Evolutionary conservation across 2,888 invertebrate genomes (phyloP), one percentile per base, ranked within the genome.

Genomic region (Monoplex corrugatus): DNA sequence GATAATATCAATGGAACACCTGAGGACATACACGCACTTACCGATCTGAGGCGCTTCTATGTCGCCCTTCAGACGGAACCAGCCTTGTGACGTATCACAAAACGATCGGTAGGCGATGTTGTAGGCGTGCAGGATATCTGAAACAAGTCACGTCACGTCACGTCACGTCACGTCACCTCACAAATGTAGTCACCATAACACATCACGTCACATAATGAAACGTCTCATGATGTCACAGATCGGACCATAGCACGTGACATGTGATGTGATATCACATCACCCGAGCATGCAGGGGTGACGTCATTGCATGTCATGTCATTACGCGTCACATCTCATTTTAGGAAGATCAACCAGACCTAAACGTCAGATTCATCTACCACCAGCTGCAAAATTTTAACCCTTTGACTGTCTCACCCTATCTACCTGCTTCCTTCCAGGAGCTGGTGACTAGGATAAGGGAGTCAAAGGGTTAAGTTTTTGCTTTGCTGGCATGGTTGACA

Each of bases 51-150:
- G 78, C 40, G 78, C 78, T 8, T 80, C 78, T 8, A 80, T 80
- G 78, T 80, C 78, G 6, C 78, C 78, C 40, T 80, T 80, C 40
- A 80, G 78, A 32, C 43, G 78, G 10, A 80, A 43, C 78, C 78
- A 80, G 2, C 78, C 78, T 28, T 80, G 78, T 10, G n/a, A 32
- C n/a, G 45, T 10, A 45, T n/a, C 2, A n/a, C 82, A 82, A 45
- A 82, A 82, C 16, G 82, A 82, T 0, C 82, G 82, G 5, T n/a
- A 45, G 45, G 82, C 82, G 82, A 82, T 82, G 82, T 82, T 82
- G 45, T 82, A 82, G 32, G 45, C 5, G n/a, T 45, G 44, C 44
- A 32, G 13, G 13, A 10, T 82, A 45, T n/a, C 82, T 82, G 45
- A n/a, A 45, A 45, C 28, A 80, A 23, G 28, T 75, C 23, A 32